These are phyloP conservation scores for Elysia chlorotica DNA, from an alignment of 1,140 invertebrate species.

Conservation along the genomic window DNA sequence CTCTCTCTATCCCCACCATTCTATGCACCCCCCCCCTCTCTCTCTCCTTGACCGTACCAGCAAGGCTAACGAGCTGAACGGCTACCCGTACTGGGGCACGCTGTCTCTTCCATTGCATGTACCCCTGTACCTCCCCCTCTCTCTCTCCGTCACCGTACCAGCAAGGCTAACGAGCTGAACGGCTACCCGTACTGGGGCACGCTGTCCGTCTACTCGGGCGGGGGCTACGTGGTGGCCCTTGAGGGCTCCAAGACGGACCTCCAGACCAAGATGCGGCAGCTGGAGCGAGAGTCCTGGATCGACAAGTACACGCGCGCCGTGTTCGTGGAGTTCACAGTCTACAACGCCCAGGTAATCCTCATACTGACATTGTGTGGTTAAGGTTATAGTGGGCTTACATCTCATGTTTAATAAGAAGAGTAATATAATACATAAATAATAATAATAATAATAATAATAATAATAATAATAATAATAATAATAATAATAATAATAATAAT, in stretches of 20 bases:
- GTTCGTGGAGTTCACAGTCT: constrained; percentile 68
- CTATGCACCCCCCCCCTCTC: too few species aligned
- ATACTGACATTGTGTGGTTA: too few species aligned
- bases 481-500: too few species aligned
- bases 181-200: constrained; percentile 64
- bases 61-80: constrained; percentile 56
- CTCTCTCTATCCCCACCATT: too few species aligned
- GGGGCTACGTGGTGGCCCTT: constrained; percentile 66
- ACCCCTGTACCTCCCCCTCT: too few species aligned
- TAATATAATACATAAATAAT: too few species aligned
- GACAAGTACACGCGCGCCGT: constrained; percentile 67
- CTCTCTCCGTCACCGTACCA: constrained; percentile 41
- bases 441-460: too few species aligned
- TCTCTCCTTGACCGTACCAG: too few species aligned
- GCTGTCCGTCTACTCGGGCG: constrained; percentile 65
- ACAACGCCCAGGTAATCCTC: constrained; percentile 66
- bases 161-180: constrained; percentile 54
- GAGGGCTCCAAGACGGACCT: constrained; percentile 59
- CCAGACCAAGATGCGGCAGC: constrained; percentile 46
- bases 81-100: constrained; percentile 63
- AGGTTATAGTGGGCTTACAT: too few species aligned
- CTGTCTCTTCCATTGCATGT: too few species aligned
- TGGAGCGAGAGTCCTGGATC: constrained; percentile 65
- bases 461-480: too few species aligned
- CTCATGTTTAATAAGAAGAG: too few species aligned